Evolutionary conservation across 2,113 vertebrate species (phyloP).

Genomic region (Peucedramus taeniatus): DNA sequence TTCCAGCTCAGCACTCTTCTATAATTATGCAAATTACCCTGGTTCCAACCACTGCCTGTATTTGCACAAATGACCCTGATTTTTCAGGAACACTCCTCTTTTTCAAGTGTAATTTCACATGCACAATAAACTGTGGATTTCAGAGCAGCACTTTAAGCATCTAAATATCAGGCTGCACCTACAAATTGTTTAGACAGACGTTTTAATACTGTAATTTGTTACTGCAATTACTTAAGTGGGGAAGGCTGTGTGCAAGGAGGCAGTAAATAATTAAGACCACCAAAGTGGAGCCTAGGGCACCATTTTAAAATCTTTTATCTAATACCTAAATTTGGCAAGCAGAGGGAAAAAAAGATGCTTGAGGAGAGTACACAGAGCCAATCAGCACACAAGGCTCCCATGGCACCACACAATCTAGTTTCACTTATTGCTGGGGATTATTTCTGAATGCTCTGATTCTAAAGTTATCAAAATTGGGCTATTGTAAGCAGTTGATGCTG

Average conservation of each 20-base stretch:
- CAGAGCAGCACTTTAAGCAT: slow-evolving; percentile 8
- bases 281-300: slow-evolving; percentile 27
- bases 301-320: slow-evolving; percentile 13
- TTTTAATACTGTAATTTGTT: slow-evolving; percentile 50
- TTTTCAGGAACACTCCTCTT: slow-evolving; percentile 21
- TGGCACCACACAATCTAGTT: background rate
- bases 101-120: slow-evolving; percentile 16
- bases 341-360: background rate
- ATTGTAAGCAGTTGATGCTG: slow-evolving; percentile 17
- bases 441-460: slow-evolving; percentile 34
- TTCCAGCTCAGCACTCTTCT: background rate
- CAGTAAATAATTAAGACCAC: slow-evolving; percentile 55
- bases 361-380: background rate
- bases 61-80: slow-evolving; percentile 4
- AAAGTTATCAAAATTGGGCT: slow-evolving; percentile 47
- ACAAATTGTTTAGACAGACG: slow-evolving; percentile 37
- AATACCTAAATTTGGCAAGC: slow-evolving; percentile 1
- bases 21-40: slow-evolving; percentile 13
- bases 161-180: slow-evolving; percentile 34
- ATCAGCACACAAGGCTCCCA: background rate
- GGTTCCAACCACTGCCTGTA: background rate
- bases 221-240: slow-evolving; percentile 37
- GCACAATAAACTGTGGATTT: slow-evolving; percentile 44
- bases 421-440: slow-evolving; percentile 37
- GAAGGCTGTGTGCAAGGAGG: slow-evolving; percentile 17